Evolutionary conservation across 2,888 invertebrate genomes (phyloP), one percentile per base, ranked within the genome.

Genomic region (Ecliptopera silaceata): DNA sequence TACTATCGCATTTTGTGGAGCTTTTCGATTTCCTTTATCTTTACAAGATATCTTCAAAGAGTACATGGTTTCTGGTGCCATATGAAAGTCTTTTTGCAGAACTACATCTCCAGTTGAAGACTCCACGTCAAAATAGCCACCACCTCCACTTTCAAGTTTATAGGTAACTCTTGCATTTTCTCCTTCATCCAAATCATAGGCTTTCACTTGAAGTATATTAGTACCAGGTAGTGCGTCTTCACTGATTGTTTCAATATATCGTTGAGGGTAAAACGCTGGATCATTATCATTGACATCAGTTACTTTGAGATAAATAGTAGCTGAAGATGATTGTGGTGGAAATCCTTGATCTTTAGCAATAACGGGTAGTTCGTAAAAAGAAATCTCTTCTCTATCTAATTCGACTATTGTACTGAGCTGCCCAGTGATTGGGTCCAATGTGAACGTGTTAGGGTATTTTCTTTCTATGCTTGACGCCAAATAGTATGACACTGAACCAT

Each of bases 261-360:
- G 93, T 76, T 93, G 93, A 0, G 98, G 98, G 88, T 98, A 98
- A 89, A 99, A 98, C 72, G 95, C 93, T 0, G 98, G 98, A 70
- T 94, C 93, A 81, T 98, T 98, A 84, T 99, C 98, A 82, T 99
- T 98, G 11, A 97, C 94, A 85, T 98, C 98, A 59, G 95, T 90
- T 13, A 99, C 93, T 65, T 92, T 94, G 4, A 99, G 85, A 72
- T 93, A 92, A 47, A 99, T 95, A 0, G 97, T 96, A 6, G 97
- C 97, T 0, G 97, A 97, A 5, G 98, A 97, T 13, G 97, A 97
- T 78, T 97, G 96, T 0, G 97, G 95, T 22, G 97, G 97, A 72
- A 94, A 94, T 6, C 98, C 98, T 88, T 97, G 97, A 92, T 99
- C 98, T 86, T 94, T 95, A 11, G 98, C 98, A 51, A 97, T 92